Evolutionary conservation across 2,113 vertebrate species (phyloP).

Genomic region (Ptychochromis oligacanthus): DNA sequence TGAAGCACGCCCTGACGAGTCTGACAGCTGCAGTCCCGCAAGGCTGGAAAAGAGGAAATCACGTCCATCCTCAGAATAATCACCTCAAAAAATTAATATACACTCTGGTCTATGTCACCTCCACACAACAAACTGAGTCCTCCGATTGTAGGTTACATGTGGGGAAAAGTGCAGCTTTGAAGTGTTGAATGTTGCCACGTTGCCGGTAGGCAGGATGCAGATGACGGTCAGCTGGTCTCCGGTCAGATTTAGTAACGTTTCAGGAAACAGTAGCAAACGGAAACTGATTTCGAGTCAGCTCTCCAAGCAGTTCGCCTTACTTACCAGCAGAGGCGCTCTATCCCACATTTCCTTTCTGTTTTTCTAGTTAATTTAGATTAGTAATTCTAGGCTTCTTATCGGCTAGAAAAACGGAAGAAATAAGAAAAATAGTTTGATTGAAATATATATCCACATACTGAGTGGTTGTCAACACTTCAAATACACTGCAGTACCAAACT

Average conservation of each 20-base stretch:
- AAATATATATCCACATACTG: too few relatives aligned
- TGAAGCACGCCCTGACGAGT: constrained; percentile 38
- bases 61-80: background rate
- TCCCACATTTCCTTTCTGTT: background rate
- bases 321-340: constrained; percentile 24
- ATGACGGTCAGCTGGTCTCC: constrained; percentile 26
- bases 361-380: background rate
- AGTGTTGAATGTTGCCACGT: constrained; percentile 59
- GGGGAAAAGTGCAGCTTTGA: background rate
- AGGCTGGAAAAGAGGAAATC: constrained; percentile 25
- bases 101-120: background rate
- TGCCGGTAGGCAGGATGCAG: constrained; percentile 50
- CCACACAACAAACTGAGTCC: background rate
- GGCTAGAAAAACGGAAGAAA: too few relatives aligned
- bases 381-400: too few relatives aligned
- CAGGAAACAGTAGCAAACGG: fast-evolving
- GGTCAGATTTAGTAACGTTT: background rate
- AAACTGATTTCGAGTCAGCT: constrained; percentile 35
- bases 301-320: background rate
- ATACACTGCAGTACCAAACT: too few relatives aligned
- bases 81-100: background rate
- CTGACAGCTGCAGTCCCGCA: constrained; percentile 46
- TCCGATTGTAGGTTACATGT: too few relatives aligned
- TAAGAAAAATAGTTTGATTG: too few relatives aligned
- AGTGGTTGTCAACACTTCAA: too few relatives aligned